Evolutionary conservation across 2,888 invertebrate genomes (phyloP), one percentile per base, ranked within the genome.

Genomic region (Nemapogon koenigi): DNA sequence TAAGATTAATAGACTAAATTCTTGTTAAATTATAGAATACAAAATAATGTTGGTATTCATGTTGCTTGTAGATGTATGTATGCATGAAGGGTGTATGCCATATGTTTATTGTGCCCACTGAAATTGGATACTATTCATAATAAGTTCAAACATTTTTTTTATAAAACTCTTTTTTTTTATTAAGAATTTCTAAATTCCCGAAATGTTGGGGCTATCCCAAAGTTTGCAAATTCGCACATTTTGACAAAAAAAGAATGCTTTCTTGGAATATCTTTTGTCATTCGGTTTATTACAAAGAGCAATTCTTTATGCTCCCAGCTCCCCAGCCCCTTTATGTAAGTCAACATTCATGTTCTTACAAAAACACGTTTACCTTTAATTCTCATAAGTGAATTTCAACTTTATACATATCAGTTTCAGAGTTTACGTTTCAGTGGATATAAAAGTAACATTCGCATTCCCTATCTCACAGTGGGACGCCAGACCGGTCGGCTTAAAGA

Each of bases 201-300:
- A 16, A 31, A 31, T 16, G 31, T 16, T 31, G 11, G 16, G 31
- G 13, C 2, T 31, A 16, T 31, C 53, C 54, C 49, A 51, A 53
- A 52, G 48, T 53, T 57, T 49, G 53, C 60, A 68, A 72, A 71
- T 70, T 73, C 61, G 70, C 72, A 64, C 60, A 55, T 58, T 35
- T 32, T 57, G 50, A 66, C 69, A 72, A 72, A 73, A 71, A 69
- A 57, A 52, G 50, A 46, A 43, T 50, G 55, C 58, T 49, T 69
- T 76, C 76, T 59, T 63, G 59, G 76, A 78, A 76, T 58, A 51
- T 11, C 73, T 61, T 69, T 78, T 78, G 76, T 76, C 57, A n/a
- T 57, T 45, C 47, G 49, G 57, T 51, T 62, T 62, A 66, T 67
- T 65, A 66, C 65, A 55, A 59, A 61, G 64, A 62, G 69, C 73